Percentiles rank a stretch among this genome's conserved stretches.
These are phyloP conservation scores for Hippocampus zosterae DNA, from an alignment of 2,113 vertebrate species.

Conservation along the genomic window DNA sequence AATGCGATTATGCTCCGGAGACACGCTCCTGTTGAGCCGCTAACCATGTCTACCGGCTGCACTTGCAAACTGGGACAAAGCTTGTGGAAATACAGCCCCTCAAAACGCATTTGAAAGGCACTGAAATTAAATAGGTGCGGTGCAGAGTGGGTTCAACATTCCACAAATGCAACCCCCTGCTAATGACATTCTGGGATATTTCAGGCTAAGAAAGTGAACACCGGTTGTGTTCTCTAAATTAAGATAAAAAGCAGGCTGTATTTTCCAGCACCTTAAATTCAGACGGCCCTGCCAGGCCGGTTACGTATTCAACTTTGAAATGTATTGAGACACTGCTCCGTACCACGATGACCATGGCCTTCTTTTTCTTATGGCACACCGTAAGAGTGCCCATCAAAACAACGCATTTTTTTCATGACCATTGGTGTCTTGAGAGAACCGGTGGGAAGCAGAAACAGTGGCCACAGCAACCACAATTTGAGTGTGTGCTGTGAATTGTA, in stretches of 20 bases:
- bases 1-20: neutral
- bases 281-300: neutral
- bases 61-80: neutral
- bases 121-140: neutral
- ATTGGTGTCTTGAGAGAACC: neutral
- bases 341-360: too few species aligned
- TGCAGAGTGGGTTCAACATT: neutral
- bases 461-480: neutral
- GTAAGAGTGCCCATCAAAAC: neutral
- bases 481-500: neutral
- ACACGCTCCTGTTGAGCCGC: neutral
- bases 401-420: neutral
- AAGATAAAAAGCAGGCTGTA: slow-evolving; percentile 1
- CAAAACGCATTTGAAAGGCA: neutral
- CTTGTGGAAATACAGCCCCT: neutral
- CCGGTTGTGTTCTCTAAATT: neutral
- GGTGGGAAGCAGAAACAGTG: neutral
- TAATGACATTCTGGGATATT: neutral
- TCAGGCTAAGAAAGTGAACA: neutral
- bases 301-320: neutral
- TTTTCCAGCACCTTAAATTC: neutral
- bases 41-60: neutral
- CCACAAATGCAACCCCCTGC: neutral
- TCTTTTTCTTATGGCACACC: neutral
- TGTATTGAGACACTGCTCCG: neutral